These are phyloP conservation scores for Entomobrya proxima DNA, from an alignment of 2,888 invertebrate species.

Conservation along the genomic window DNA sequence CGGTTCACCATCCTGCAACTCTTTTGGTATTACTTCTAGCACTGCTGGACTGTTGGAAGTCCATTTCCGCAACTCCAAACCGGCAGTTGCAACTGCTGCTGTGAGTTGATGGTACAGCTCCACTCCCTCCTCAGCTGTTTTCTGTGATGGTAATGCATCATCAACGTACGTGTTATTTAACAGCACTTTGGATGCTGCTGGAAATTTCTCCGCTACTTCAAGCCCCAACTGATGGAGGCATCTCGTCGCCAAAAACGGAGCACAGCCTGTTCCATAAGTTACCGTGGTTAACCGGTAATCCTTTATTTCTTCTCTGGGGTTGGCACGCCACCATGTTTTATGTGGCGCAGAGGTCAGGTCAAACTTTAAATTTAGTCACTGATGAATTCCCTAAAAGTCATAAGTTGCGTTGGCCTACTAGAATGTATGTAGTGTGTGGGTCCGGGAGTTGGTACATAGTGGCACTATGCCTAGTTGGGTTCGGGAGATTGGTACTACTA, in stretches of 20 bases:
- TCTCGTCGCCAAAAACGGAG: constrained; percentile 75
- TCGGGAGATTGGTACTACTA: too few species aligned
- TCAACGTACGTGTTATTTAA: constrained; percentile 76
- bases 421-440: too few species aligned
- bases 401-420: too few species aligned
- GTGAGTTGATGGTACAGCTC: constrained; percentile 14
- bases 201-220: constrained; percentile 64
- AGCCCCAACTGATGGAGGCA: constrained; percentile 74
- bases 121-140: constrained; percentile 3
- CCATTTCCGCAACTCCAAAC: too few species aligned
- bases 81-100: background rate
- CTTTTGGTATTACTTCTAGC: constrained; percentile 25
- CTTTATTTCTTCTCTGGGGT: constrained; percentile 66
- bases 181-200: constrained; percentile 63
- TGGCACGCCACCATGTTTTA: constrained; percentile 76
- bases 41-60: constrained; percentile 29
- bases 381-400: too few species aligned
- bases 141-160: constrained; percentile 54
- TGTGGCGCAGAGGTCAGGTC: too few species aligned
- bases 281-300: constrained; percentile 74
- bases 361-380: too few species aligned
- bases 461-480: too few species aligned
- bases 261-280: constrained; percentile 76
- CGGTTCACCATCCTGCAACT: constrained; percentile 1
- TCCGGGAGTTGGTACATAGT: too few species aligned